Percentiles rank a stretch among this genome's conserved stretches.
phyloP scores from a whole-genome alignment of 2,888 invertebrate species.

The Craniophora ligustri region DNA sequence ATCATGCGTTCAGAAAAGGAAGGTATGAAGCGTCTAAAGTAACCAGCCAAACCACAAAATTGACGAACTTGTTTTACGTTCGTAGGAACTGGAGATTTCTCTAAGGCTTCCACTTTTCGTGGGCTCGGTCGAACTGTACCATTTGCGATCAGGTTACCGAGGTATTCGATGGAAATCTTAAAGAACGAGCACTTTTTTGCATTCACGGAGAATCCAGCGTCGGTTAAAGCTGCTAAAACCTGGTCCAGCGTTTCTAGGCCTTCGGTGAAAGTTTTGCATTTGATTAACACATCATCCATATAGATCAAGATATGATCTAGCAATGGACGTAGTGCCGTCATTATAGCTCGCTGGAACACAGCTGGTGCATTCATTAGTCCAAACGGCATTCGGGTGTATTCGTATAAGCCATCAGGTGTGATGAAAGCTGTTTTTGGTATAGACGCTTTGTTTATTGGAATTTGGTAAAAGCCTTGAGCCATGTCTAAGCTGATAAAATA shows the following conservation, averaged over 20 bases:
- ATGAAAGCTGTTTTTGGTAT: slow-evolving; percentile 9
- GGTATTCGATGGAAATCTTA: slow-evolving; percentile 10
- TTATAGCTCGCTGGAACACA: slow-evolving; percentile 16
- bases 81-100: slow-evolving; percentile 4
- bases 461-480: slow-evolving; percentile 13
- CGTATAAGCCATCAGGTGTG: slow-evolving; percentile 6
- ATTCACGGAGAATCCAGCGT: slow-evolving; percentile 8
- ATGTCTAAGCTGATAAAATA: slow-evolving; percentile 7
- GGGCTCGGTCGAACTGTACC: slow-evolving; percentile 9
- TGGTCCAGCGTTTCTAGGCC: background rate
- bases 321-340: slow-evolving; percentile 1
- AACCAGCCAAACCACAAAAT: slow-evolving; percentile 11
- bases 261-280: background rate
- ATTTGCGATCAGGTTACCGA: slow-evolving; percentile 11
- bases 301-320: background rate
- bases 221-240: background rate
- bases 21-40: slow-evolving; percentile 8
- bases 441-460: background rate
- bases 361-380: slow-evolving; percentile 9
- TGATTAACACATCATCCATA: slow-evolving; percentile 10
- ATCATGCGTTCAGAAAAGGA: slow-evolving; percentile 4
- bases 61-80: slow-evolving; percentile 12
- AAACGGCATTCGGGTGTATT: slow-evolving; percentile 15
- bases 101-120: slow-evolving; percentile 8
- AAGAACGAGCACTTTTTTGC: slow-evolving; percentile 7